Base-by-base conservation (phyloP, 2,888 invertebrate genomes). In the Rhorus exstirpatorius region DNA sequence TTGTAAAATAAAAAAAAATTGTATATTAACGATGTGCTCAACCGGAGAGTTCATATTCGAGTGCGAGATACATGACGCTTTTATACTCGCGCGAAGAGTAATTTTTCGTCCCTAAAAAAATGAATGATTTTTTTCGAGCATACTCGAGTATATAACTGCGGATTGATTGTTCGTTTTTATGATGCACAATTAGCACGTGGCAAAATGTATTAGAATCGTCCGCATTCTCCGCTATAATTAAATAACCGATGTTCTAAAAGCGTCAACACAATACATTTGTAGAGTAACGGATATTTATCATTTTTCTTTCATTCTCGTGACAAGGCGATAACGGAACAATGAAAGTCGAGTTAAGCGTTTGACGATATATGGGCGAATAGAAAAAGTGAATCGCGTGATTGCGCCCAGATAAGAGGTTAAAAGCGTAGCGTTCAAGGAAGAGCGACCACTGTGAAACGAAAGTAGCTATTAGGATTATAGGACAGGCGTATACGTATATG, bases 401-500 rank as follows among this genome's bases (percentile, higher is more conserved):
- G 46, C 51, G 60, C 1, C 58, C 21, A 17, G 63, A 31, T 49
- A n/a, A 17, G 14, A 8, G n/a, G 46, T 14, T 55, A 21, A 38
- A 49, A 17, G 46, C 46, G 44, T 44, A 21, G 14, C 12, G 14
- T 58, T 24, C 35, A 17, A 63, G 55, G 21, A 26, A 72, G 35
- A 38, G 8, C n/a, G 1, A 55, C 26, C 12, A n/a, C 35, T 10
- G 58, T 35, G 61, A 63, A 75, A 51, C 61, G 44, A 63, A 84
- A 80, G 83, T 83, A 71, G 67, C 65, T 63, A 65, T 78, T 72
- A 80, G 71, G 76, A 82, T 82, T 80, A 80, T 53, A 82, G 72
- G 65, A 80, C 67, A 63, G 65, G 24, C n/a, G 19, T 21, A 44
- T 31, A 31, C 14, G 12, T 17, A 14, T 19, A 49, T 65, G 24